Conservation (phyloP, 2,113 vertebrate genomes). For the Phocoena sinus region DNA sequence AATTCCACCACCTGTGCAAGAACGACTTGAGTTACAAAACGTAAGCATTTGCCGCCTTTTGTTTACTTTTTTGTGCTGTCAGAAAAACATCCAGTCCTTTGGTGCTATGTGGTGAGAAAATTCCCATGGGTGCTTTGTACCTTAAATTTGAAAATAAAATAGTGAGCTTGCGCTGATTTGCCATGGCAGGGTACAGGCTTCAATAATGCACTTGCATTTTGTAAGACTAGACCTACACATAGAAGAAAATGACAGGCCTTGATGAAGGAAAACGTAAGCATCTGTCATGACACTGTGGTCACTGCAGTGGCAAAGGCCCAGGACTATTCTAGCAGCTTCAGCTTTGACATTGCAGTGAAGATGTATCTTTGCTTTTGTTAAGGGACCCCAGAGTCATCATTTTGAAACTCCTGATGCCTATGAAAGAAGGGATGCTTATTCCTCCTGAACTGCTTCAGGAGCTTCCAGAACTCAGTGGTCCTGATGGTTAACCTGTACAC, state of each 20-base stretch:
- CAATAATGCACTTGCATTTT: conserved; percentile 59
- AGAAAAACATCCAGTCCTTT: conserved; percentile 66
- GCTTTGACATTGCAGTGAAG: background rate
- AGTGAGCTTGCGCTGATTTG: conserved; percentile 20
- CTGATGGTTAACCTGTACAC: conserved; percentile 32
- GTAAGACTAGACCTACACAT: conserved; percentile 64
- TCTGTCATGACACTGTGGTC: conserved; percentile 30
- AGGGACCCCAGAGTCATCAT: conserved; percentile 1
- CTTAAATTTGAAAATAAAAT: conserved; percentile 7
- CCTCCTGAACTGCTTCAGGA: conserved; percentile 31
- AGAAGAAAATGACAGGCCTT: background rate
- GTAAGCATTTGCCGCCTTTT: background rate
- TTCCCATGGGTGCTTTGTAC: conserved; percentile 23
- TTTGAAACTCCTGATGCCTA: conserved; percentile 1
- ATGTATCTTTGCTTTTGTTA: background rate
- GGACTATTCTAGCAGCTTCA: conserved; percentile 35
- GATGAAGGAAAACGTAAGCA: conserved; percentile 28
- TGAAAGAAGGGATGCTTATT: conserved; percentile 23
- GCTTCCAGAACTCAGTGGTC: conserved; percentile 31
- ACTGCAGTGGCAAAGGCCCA: conserved; percentile 39
- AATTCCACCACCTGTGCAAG: conserved; percentile 10
- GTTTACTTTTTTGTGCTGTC: conserved; percentile 73
- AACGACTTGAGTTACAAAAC: background rate
- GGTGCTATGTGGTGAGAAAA: conserved; percentile 19
- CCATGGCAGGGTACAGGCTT: conserved; percentile 45